Evolutionary conservation across 2,113 vertebrate genomes (phyloP).

Genomic region (Aldabrachelys gigantea): DNA sequence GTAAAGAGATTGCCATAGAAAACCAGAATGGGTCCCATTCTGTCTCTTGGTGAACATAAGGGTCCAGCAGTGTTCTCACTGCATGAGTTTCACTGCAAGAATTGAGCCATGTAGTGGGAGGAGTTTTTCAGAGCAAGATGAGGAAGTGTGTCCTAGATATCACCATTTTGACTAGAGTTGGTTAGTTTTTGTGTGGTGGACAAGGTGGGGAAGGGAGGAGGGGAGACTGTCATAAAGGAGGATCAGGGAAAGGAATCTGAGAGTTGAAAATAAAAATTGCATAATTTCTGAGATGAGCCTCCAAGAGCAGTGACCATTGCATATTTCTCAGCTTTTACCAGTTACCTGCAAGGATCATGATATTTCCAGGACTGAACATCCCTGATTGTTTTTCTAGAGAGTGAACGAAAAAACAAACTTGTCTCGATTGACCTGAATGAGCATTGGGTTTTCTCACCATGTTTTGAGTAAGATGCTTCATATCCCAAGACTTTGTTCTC

Average conservation of each 20-base stretch:
- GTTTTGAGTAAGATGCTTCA: background rate
- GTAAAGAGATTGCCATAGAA: background rate
- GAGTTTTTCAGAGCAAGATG: background rate
- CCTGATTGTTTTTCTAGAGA: background rate
- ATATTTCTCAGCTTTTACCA: too few species aligned
- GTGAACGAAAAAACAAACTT: too few species aligned
- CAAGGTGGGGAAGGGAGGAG: background rate
- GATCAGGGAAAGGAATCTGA: background rate
- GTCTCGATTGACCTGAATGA: background rate
- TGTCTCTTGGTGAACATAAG: fast-evolving
- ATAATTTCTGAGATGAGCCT: background rate
- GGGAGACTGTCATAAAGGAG: background rate
- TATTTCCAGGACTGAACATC: background rate
- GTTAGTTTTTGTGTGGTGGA: background rate
- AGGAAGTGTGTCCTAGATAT: background rate
- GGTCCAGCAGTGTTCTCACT: background rate
- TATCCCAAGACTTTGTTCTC: background rate
- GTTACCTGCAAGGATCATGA: background rate
- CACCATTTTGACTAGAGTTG: background rate
- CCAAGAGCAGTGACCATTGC: background rate
- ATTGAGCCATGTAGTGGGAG: background rate
- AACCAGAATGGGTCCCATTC: fast-evolving
- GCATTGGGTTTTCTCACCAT: background rate
- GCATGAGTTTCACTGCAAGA: background rate
- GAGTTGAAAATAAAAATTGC: background rate